phyloP scores from a whole-genome alignment of 2,888 invertebrate genomes.

The Mythimna impura region DNA sequence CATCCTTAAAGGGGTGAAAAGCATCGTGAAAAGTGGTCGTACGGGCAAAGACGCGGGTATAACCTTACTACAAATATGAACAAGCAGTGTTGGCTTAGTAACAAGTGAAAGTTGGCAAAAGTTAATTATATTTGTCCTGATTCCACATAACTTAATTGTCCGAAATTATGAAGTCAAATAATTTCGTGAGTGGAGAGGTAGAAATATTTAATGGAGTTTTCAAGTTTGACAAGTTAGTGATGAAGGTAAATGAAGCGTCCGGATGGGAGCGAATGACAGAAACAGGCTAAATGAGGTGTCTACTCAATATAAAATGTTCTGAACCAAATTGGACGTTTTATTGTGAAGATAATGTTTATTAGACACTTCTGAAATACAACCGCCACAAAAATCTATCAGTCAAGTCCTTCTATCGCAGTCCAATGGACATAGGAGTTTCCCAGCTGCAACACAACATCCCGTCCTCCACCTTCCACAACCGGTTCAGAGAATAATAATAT shows the following conservation, averaged over 20 bases:
- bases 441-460: neutral
- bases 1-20: no score
- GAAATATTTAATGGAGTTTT: conserved; percentile 41
- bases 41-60: no score
- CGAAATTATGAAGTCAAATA: conserved; percentile 25
- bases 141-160: conserved; percentile 23
- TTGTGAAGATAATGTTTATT: neutral
- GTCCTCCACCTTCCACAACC: neutral
- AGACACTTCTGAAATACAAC: no score
- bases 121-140: neutral
- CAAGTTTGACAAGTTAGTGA: conserved; percentile 54
- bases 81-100: no score
- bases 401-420: neutral
- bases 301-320: neutral
- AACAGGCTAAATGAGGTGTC: conserved; percentile 16
- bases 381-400: neutral
- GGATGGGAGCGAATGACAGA: conserved; percentile 24
- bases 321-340: neutral
- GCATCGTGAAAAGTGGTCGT: no score
- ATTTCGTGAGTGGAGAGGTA: conserved; percentile 2
- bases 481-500: neutral
- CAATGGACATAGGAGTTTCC: neutral
- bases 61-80: no score
- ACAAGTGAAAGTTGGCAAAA: no score
- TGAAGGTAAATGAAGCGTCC: conserved; percentile 49